phyloP scores from a whole-genome alignment of 2,113 vertebrate species.

The Cottus gobio region DNA sequence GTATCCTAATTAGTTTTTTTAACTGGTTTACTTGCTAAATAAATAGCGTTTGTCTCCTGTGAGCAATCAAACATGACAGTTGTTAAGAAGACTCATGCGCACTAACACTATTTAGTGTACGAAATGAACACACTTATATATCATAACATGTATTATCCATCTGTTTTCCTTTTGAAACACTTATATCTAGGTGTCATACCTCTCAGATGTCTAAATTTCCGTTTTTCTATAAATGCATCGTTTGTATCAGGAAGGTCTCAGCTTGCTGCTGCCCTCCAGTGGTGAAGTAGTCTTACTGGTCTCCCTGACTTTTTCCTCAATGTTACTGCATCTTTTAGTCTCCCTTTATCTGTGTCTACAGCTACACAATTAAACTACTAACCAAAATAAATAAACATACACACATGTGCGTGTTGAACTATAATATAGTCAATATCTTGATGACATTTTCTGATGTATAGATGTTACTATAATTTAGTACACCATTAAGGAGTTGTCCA shows the following conservation, averaged over 20 bases:
- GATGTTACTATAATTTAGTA: neutral
- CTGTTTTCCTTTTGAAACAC: neutral
- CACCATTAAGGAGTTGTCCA: neutral
- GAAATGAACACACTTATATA: neutral
- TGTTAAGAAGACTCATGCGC: neutral
- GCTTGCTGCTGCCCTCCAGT: conserved; percentile 47
- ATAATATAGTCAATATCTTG: neutral
- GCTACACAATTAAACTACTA: neutral
- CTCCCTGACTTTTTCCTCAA: neutral
- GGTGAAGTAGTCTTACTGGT: neutral
- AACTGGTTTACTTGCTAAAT: neutral
- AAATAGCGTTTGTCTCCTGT: neutral
- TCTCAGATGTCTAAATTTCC: fast-evolving
- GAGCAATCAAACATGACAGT: neutral
- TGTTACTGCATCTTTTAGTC: neutral
- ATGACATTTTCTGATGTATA: neutral
- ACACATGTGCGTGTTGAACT: neutral
- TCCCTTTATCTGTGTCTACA: neutral
- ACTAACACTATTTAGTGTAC: neutral
- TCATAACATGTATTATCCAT: neutral
- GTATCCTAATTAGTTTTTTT: neutral
- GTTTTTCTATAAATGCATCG: neutral
- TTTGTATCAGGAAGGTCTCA: neutral
- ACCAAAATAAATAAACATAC: neutral
- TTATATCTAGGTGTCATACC: neutral